Base-by-base conservation (phyloP, 2,797 vertebrate genomes). In the Kryptolebias ocellatus region DNA sequence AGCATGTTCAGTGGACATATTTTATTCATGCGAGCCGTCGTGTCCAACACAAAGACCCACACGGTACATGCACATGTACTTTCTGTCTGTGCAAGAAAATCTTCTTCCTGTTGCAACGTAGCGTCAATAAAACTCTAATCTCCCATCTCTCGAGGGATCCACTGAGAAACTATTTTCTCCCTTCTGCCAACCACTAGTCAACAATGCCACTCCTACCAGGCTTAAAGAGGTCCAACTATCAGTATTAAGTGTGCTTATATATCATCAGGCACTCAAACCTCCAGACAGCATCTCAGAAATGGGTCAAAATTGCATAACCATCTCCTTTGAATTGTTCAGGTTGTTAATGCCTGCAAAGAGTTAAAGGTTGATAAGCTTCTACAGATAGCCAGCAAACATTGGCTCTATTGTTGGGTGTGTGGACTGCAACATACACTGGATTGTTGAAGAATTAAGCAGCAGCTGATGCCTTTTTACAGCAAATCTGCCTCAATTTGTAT, bases 11-110 rank as follows among this genome's bases (percentile, higher is more conserved):
- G 37, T 14, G 46, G 62, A 50, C 55, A 87, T 90, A 77, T 90
- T 89, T 84, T 88, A 90, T 90, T 91, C 67, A 90, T 84, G 76
- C 20, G 0, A 57, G 70, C 50, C 74, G 76, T 77, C 71, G 49
- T 73, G 81, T 86, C 80, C 83, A 76, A 71, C 81, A 71, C 78
- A 72, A 51, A 76, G 67, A 82, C 57, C 74, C 55, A 56, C 72
- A 67, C 53, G 72, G 67, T 60, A 70, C 75, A 77, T 65, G 15
- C 31, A 78, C 73, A 80, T 64, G 59, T 29, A 5, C 64, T 67
- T 79, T 82, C 64, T 27, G 67, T 70, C 60, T 66, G 44, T 1
- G 3, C 42, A 61, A 80, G 58, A 83, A 76, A 78, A 79, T 71
- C 57, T 64, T 81, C 67, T 63, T 83, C 69, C 67, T 73, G 58